Conservation (phyloP, 2,113 vertebrate species). For the Gallinago media region DNA sequence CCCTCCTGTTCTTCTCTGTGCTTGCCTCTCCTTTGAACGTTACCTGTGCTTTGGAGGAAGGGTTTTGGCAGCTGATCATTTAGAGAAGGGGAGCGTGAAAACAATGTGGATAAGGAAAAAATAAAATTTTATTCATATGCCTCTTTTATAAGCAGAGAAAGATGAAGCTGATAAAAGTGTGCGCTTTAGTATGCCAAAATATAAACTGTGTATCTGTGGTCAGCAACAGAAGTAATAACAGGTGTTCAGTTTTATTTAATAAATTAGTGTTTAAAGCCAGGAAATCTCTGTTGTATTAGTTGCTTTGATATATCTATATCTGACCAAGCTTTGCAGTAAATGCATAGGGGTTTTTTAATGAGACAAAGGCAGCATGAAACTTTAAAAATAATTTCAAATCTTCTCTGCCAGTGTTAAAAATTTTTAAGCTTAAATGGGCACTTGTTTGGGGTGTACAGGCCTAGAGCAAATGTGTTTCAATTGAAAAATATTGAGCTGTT, state of each 20-base stretch:
- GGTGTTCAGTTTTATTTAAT: neutral
- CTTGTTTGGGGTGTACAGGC: neutral
- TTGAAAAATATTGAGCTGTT: neutral
- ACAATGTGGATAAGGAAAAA: neutral
- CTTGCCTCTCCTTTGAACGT: neutral
- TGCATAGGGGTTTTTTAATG: neutral
- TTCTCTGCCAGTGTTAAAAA: neutral
- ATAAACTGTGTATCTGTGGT: neutral
- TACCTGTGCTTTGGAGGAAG: neutral
- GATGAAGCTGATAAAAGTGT: neutral
- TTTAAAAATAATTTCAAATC: neutral
- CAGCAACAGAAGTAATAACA: neutral
- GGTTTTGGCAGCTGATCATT: rapidly evolving
- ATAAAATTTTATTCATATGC: neutral
- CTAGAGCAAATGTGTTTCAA: neutral
- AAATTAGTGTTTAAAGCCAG: neutral
- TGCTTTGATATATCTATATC: neutral
- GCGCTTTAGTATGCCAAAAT: neutral
- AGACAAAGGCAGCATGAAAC: neutral
- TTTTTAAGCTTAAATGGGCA: neutral
- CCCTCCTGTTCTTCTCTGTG: neutral
- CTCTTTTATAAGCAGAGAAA: neutral
- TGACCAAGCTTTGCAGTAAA: neutral
- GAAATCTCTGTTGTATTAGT: neutral
- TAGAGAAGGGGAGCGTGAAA: neutral